Evolutionary conservation across 1,140 invertebrate species (phyloP), one percentile per base, ranked within the genome.

Genomic region (Heterodera schachtii): DNA sequence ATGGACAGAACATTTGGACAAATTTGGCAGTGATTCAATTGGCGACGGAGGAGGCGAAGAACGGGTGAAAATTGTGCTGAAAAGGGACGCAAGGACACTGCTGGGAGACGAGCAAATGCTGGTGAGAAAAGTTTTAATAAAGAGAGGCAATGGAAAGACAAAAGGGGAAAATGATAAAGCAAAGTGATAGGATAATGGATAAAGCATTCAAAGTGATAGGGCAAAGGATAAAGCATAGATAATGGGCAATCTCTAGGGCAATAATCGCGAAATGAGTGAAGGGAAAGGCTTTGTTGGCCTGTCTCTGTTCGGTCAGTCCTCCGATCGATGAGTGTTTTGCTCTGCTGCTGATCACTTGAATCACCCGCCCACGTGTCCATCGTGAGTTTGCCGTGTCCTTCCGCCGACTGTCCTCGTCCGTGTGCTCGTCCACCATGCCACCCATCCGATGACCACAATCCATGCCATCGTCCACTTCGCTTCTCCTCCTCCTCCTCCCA

Each of bases 41-140:
- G 43, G 6, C 31, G 31, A 16, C 31, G 43, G 19, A 49, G 8
- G 21, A 21, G 70, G 64, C 11, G 47, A 57, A n/a, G 86, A 87
- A 41, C 52, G 57, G 8, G 83, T 82, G 7, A 57, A 81, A 11
- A 66, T 88, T 19, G 78, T 88, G 16, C 78, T 88, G 43, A 81
- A 82, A 67, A 19, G 87, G 19, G 88, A 88, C 76, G 87, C 87
- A 1, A 74, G 84, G 21, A 86, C 84, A n/a, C 74, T 86, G 47
- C 75, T 85, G 6, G 85, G 85, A 16, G 85, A 86, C 60, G 84
- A 85, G 80, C 85, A 81, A 60, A 47, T 57, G 19, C 31, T 85
- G 84, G 84, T 85, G 41, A 86, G 83, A 16, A 52, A 52, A 8
- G 16, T 16, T 52, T 52, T 52, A 52, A 11, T 52, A 52, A 11